Percentiles rank a stretch among this genome's conserved stretches.
These are phyloP conservation scores for Adineta ricciae DNA, from an alignment of 2,888 invertebrate species.

Conservation along the genomic window DNA sequence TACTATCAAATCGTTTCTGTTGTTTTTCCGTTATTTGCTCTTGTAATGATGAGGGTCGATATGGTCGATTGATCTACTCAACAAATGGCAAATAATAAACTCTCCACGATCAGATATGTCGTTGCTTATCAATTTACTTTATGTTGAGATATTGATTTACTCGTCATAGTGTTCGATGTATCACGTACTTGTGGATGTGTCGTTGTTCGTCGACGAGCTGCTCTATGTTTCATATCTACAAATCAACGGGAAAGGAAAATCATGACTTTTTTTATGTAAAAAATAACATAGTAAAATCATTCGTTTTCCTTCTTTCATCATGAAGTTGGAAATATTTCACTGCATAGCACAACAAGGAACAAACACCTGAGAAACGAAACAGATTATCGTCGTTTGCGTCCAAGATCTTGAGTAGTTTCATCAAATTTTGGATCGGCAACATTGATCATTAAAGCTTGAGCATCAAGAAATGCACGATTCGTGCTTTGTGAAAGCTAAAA, in stretches of 20 bases:
- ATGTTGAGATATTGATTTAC: not conserved
- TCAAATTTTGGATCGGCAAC: slow-evolving; percentile 32
- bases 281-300: not conserved
- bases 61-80: not conserved
- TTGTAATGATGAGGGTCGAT: not conserved
- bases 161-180: not conserved
- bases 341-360: not conserved
- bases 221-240: slow-evolving; percentile 1
- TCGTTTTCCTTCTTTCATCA: not conserved
- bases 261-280: not conserved
- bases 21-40: not conserved
- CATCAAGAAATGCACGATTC: slow-evolving; percentile 29
- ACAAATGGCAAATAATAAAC: not conserved
- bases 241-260: slow-evolving; percentile 35
- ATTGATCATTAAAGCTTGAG: slow-evolving; percentile 31
- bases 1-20: slow-evolving; percentile 17
- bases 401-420: not conserved
- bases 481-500: slow-evolving; percentile 26
- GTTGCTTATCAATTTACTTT: not conserved
- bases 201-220: not conserved
- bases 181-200: not conserved
- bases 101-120: not conserved
- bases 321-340: not conserved
- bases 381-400: not conserved
- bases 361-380: not conserved